Percentiles rank a stretch among this genome's conserved stretches.
phyloP scores from a whole-genome alignment of 2,888 invertebrate species.

The Malacosoma neustria region DNA sequence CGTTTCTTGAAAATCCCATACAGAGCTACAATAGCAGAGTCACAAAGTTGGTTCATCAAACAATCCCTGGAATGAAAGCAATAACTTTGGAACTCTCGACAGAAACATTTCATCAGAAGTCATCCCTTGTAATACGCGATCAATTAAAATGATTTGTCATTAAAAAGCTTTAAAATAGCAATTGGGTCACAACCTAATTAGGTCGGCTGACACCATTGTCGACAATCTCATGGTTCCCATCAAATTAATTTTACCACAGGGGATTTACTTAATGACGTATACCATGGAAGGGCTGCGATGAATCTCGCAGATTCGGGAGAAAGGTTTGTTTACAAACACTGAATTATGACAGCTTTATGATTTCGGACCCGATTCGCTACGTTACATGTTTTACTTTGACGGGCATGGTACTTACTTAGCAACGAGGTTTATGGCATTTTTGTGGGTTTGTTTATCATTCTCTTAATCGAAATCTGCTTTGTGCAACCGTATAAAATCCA shows the following conservation, averaged over 20 bases:
- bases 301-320: conserved; percentile 8
- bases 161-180: conserved; percentile 44
- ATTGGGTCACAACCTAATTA: conserved; percentile 68
- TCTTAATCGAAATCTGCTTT: background rate
- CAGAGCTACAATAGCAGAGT: no score
- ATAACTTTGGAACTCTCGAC: background rate
- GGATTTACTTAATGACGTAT: conserved; percentile 48
- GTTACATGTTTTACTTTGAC: background rate
- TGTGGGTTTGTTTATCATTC: background rate
- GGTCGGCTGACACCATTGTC: conserved; percentile 48
- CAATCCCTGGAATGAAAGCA: background rate
- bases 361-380: background rate
- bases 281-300: conserved; percentile 19
- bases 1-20: no score
- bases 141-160: conserved; percentile 27
- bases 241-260: conserved; percentile 48
- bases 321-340: conserved; percentile 20
- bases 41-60: background rate
- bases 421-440: background rate
- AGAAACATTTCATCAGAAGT: background rate
- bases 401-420: background rate
- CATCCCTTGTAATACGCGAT: conserved; percentile 8
- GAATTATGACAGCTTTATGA: conserved; percentile 6
- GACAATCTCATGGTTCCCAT: conserved; percentile 45
- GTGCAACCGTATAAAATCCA: background rate